phyloP scores from a whole-genome alignment of 1,140 invertebrate species.

The Drosophila elegans region DNA sequence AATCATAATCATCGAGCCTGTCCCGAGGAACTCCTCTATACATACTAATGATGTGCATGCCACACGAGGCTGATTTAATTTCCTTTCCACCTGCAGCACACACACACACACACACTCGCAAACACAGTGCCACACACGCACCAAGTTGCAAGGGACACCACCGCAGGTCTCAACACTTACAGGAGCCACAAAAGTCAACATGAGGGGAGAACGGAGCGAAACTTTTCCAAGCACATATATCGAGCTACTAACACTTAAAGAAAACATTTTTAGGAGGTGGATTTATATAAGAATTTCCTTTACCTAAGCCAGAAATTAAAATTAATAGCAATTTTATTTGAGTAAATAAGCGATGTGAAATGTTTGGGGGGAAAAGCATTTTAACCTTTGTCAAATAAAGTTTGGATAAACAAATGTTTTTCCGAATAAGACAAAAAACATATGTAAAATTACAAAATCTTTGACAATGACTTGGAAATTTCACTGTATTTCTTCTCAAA shows the following conservation, averaged over 20 bases:
- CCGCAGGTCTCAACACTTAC: conserved; percentile 61
- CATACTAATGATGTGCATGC: conserved; percentile 79
- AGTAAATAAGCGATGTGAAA: no score
- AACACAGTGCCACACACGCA: conserved; percentile 9
- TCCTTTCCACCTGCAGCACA: conserved; percentile 66
- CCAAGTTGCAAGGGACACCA: conserved; percentile 62
- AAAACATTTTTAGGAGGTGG: background rate
- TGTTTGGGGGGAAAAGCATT: no score
- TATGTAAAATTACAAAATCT: no score
- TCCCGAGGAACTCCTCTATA: conserved; percentile 52
- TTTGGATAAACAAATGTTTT: no score
- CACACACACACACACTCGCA: background rate
- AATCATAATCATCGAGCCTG: conserved; percentile 45
- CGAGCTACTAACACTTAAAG: conserved; percentile 56
- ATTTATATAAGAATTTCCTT: no score
- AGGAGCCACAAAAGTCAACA: conserved; percentile 75
- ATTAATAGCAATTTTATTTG: no score
- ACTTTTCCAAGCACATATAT: conserved; percentile 61
- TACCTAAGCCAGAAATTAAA: no score
- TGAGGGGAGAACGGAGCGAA: conserved; percentile 48
- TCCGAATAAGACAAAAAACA: no score
- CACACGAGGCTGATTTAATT: conserved; percentile 81
- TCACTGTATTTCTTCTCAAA: no score
- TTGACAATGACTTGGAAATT: no score
- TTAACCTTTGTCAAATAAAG: no score